A percentile compares a stretch with the other conserved stretches of the same genome.
Conservation (phyloP, 2,888 invertebrate species). For the Lycocerus yunnanus region DNA sequence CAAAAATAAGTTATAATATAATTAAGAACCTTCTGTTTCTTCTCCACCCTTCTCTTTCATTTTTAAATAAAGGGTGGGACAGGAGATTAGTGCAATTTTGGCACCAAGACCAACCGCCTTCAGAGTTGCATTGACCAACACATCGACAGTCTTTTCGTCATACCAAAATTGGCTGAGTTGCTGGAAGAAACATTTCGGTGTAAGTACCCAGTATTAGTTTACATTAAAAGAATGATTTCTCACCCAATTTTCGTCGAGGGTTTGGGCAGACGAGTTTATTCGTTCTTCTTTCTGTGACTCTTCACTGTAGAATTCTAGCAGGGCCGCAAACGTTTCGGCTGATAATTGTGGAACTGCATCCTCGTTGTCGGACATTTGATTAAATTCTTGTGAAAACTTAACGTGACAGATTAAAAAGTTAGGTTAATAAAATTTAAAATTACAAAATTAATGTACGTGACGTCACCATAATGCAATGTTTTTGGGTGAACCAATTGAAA, state of each 20-base stretch:
- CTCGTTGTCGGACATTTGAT: slow-evolving; percentile 48
- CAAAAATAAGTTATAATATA: too few species aligned
- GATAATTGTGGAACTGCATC: slow-evolving; percentile 71
- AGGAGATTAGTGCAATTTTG: slow-evolving; percentile 82
- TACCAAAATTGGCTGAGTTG: slow-evolving; percentile 99
- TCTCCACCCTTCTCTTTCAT: slow-evolving; percentile 60
- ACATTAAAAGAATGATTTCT: slow-evolving; percentile 26
- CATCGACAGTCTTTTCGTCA: slow-evolving; percentile 74
- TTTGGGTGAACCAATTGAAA: neutral
- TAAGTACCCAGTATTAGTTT: neutral
- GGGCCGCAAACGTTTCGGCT: slow-evolving; percentile 71
- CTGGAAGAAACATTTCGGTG: slow-evolving; percentile 58
- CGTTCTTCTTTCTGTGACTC: slow-evolving; percentile 66
- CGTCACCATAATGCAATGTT: neutral
- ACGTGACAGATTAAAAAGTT: neutral
- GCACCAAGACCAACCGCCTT: slow-evolving; percentile 60
- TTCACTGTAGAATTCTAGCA: slow-evolving; percentile 79
- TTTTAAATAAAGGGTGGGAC: slow-evolving; percentile 81
- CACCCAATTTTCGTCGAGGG: slow-evolving; percentile 80
- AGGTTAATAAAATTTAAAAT: neutral
- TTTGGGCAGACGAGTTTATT: slow-evolving; percentile 49
- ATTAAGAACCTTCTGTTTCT: slow-evolving; percentile 57
- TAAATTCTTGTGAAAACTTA: neutral
- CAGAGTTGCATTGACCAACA: slow-evolving; percentile 70
- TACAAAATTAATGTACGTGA: neutral